These are phyloP conservation scores for Lophochroa leadbeateri DNA, from an alignment of 2,113 vertebrate species.

Conservation along the genomic window DNA sequence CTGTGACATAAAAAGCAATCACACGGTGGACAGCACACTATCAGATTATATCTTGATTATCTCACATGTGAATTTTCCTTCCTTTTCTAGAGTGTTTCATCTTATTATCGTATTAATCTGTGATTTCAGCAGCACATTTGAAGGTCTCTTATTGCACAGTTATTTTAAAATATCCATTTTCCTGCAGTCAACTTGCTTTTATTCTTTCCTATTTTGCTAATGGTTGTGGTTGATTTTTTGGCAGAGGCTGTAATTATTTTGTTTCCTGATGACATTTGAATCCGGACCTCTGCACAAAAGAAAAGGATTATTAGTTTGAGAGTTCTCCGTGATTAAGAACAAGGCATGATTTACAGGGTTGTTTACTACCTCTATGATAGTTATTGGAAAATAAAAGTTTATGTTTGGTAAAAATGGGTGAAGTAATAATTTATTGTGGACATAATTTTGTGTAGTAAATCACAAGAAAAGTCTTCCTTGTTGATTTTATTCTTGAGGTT, in stretches of 20 bases:
- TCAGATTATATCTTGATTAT: neutral
- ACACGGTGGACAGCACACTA: neutral
- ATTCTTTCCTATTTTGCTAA: neutral
- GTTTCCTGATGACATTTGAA: constrained; percentile 13
- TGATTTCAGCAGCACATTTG: neutral
- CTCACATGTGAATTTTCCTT: neutral
- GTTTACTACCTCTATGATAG: neutral
- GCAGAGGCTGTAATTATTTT: neutral
- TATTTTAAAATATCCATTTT: neutral
- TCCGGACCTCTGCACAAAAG: neutral
- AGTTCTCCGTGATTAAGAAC: neutral
- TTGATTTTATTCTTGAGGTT: neutral
- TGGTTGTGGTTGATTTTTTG: constrained; percentile 18
- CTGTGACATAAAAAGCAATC: neutral
- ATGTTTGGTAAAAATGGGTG: neutral
- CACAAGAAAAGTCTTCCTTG: neutral
- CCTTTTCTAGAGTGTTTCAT: neutral
- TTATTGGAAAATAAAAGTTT: neutral
- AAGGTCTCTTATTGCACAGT: neutral
- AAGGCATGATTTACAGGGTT: neutral
- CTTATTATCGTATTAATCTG: neutral
- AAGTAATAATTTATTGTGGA: neutral
- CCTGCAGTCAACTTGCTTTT: neutral
- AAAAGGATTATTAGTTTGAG: neutral
- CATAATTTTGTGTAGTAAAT: neutral